Evolutionary conservation across 2,888 invertebrate species (phyloP).

Genomic region (Acanthosoma haemorrhoidale): DNA sequence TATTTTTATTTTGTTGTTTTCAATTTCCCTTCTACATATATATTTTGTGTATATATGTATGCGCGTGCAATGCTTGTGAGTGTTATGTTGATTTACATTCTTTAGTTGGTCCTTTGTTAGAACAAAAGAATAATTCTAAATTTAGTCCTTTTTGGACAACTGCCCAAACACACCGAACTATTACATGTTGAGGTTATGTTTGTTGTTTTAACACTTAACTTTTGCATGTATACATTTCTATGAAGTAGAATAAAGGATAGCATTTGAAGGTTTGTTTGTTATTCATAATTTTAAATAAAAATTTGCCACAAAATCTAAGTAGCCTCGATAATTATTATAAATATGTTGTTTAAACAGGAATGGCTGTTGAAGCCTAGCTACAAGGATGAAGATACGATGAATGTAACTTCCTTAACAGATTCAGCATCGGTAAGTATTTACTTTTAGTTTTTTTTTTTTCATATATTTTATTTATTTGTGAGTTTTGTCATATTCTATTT

Average conservation of each 20-base stretch:
- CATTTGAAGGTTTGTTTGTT: neutral
- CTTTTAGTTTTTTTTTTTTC: neutral
- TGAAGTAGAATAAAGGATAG: neutral
- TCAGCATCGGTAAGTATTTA: neutral
- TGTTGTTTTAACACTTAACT: neutral
- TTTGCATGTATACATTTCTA: no score
- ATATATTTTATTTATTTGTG: neutral
- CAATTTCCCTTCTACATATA: conserved; percentile 4
- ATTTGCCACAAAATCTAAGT: neutral
- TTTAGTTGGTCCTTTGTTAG: neutral
- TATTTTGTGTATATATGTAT: neutral
- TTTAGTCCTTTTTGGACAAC: conserved; percentile 8
- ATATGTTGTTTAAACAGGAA: conserved; percentile 18
- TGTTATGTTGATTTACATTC: no score
- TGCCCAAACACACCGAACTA: conserved; percentile 17
- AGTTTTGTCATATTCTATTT: no score
- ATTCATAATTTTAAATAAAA: neutral
- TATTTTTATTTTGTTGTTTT: conserved; percentile 17
- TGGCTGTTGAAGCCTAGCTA: conserved; percentile 14
- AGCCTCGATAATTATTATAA: neutral
- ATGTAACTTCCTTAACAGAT: neutral
- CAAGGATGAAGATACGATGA: conserved; percentile 5
- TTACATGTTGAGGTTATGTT: conserved; percentile 3
- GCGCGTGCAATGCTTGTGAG: no score
- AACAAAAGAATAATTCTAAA: neutral